These are phyloP conservation scores for Takifugu flavidus DNA, from an alignment of 2,113 vertebrate species.

Conservation along the genomic window DNA sequence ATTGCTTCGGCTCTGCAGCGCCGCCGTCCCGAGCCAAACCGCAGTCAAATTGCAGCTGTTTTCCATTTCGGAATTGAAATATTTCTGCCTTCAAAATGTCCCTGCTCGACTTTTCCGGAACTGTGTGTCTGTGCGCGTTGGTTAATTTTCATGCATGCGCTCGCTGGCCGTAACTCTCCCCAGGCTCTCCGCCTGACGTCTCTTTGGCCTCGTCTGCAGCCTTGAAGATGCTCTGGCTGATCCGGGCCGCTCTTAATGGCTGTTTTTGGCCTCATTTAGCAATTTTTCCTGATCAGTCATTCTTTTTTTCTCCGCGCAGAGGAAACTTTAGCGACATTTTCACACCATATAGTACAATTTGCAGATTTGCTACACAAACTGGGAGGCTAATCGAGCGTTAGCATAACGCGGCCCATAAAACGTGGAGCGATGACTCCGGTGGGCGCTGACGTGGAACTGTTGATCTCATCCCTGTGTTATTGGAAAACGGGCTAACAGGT, in stretches of 20 bases:
- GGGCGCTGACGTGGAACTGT: no score
- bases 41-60: constrained; percentile 56
- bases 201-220: constrained; percentile 11
- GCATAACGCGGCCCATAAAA: no score
- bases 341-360: no score
- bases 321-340: no score
- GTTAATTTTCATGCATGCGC: constrained; percentile 30
- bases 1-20: constrained; percentile 7
- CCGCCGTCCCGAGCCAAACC: constrained; percentile 35
- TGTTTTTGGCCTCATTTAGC: constrained; percentile 5
- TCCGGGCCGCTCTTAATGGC: constrained; percentile 16
- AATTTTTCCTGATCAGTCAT: constrained; percentile 1
- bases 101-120: constrained; percentile 56
- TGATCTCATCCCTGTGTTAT: no score
- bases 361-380: no score
- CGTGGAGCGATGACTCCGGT: no score
- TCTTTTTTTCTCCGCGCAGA: not conserved
- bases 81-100: constrained; percentile 59
- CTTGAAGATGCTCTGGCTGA: constrained; percentile 8
- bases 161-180: constrained; percentile 27
- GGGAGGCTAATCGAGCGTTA: no score
- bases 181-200: constrained; percentile 30
- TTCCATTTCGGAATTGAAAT: constrained; percentile 53
- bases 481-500: constrained; percentile 11
- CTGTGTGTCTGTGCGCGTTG: constrained; percentile 38